Conservation (phyloP, 2,888 invertebrate genomes). For the Melieria picta region DNA sequence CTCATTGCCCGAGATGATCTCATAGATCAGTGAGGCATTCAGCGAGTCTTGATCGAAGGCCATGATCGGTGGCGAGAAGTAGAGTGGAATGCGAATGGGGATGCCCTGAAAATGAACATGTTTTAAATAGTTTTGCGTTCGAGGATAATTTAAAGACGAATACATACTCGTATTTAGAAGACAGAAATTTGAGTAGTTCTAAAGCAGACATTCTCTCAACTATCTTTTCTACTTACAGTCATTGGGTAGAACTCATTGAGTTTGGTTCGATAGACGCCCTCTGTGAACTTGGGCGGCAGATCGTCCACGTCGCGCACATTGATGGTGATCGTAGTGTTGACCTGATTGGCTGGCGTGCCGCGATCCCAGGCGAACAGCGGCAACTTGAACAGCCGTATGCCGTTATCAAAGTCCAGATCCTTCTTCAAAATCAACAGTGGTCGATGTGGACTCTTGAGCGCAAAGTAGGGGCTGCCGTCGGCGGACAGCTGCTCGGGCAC, state of each 20-base stretch:
- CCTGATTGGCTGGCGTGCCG: constrained; percentile 79
- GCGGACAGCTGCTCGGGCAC: constrained; percentile 56
- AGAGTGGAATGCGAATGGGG: constrained; percentile 75
- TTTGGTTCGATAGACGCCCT: constrained; percentile 80
- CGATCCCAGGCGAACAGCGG: constrained; percentile 84
- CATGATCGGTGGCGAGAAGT: constrained; percentile 77
- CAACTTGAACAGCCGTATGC: constrained; percentile 79
- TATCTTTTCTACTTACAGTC: constrained; percentile 69
- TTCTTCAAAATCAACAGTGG: constrained; percentile 79
- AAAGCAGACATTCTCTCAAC: neutral
- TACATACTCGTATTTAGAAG: neutral
- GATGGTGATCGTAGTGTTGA: constrained; percentile 78
- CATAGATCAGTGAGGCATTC: constrained; percentile 79
- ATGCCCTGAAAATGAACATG: constrained; percentile 71
- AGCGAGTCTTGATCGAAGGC: constrained; percentile 87
- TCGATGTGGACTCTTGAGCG: constrained; percentile 82
- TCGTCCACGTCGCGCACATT: constrained; percentile 83
- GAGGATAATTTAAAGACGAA: neutral
- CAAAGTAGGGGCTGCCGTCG: constrained; percentile 70
- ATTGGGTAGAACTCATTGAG: constrained; percentile 86
- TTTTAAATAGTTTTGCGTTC: neutral
- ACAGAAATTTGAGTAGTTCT: neutral
- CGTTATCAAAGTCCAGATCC: constrained; percentile 82
- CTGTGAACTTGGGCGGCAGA: constrained; percentile 82
- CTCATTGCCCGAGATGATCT: constrained; percentile 84